phyloP scores from a whole-genome alignment of 2,113 vertebrate species.

The Phocoena sinus region DNA sequence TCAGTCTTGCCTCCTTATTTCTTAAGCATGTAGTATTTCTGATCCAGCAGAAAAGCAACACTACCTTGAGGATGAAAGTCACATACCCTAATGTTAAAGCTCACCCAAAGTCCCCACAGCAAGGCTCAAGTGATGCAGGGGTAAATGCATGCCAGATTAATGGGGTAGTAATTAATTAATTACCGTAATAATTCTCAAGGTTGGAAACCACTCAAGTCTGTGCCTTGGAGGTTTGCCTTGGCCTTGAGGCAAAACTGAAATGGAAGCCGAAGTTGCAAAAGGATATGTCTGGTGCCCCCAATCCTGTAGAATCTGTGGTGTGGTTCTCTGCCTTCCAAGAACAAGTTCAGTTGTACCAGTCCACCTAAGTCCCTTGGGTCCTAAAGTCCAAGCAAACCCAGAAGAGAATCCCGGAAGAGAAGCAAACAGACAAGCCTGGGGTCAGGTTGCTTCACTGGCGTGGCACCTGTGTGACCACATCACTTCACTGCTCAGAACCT shows the following conservation, averaged over 20 bases:
- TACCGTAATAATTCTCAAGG: conserved; percentile 39
- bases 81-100: neutral
- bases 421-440: no score
- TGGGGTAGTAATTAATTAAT: conserved; percentile 62
- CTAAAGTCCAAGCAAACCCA: neutral
- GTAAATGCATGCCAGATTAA: neutral
- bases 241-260: conserved; percentile 58
- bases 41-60: neutral
- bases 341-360: neutral
- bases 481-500: neutral
- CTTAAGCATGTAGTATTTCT: neutral
- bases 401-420: accelerated
- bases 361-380: neutral
- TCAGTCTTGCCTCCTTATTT: neutral
- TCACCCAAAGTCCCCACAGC: neutral
- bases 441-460: neutral
- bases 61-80: neutral
- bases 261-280: conserved; percentile 47
- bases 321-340: neutral
- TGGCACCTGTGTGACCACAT: neutral
- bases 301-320: neutral
- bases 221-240: conserved; percentile 49
- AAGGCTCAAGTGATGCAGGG: conserved; percentile 13
- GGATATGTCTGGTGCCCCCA: conserved; percentile 33
- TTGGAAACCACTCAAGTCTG: conserved; percentile 50